Percentiles rank a stretch among this genome's conserved stretches.
Conservation (phyloP, 2,888 invertebrate species). For the Schrankia costaestrigalis region DNA sequence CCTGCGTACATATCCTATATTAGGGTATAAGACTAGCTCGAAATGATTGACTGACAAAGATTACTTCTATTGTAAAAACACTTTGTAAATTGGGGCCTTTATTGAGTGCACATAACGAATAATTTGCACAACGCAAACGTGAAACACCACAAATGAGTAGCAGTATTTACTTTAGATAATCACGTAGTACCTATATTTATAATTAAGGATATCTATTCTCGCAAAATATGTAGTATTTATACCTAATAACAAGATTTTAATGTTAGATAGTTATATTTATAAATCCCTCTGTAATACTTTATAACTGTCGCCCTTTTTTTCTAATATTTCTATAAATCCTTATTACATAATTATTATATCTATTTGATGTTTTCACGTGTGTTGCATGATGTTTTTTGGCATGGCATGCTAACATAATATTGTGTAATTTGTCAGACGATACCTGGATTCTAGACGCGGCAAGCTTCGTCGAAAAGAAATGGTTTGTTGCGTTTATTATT, state of each 20-base stretch:
- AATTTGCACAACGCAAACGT: constrained; percentile 40
- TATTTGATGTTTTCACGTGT: constrained; percentile 48
- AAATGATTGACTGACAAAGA: constrained; percentile 32
- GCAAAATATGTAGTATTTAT: constrained; percentile 24
- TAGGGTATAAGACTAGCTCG: neutral
- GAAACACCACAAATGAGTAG: constrained; percentile 40
- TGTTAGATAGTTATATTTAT: constrained; percentile 6
- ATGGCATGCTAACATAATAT: constrained; percentile 77
- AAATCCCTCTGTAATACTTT: neutral
- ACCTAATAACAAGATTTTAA: constrained; percentile 14
- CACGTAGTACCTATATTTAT: constrained; percentile 28
- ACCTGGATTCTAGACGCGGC: constrained; percentile 77
- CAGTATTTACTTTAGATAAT: constrained; percentile 37
- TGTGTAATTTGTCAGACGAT: constrained; percentile 79
- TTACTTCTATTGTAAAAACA: constrained; percentile 41
- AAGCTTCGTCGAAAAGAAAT: constrained; percentile 67
- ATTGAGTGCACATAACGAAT: constrained; percentile 39
- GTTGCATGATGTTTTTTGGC: constrained; percentile 70
- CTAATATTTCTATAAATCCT: constrained; percentile 17
- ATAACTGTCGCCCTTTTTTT: constrained; percentile 20
- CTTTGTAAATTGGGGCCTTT: constrained; percentile 37
- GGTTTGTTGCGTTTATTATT: constrained; percentile 73
- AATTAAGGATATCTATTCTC: constrained; percentile 27
- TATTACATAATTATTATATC: constrained; percentile 33
- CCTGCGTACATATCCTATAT: constrained; percentile 14